Conservation (phyloP, 2,888 invertebrate genomes). For the Diaprepes abbreviatus region DNA sequence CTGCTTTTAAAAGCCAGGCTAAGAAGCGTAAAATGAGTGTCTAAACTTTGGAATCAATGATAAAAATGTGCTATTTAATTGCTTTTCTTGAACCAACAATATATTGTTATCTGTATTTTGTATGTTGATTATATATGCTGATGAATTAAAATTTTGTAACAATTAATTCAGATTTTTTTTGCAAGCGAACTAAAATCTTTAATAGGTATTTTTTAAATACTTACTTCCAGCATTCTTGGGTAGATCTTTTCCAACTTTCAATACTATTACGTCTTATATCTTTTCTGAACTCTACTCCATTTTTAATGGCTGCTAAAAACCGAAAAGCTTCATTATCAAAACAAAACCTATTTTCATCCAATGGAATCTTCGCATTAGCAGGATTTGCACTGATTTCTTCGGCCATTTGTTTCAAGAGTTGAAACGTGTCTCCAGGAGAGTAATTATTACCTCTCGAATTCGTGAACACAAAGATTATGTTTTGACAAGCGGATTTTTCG, state of each 20-base stretch:
- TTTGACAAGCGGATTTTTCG: constrained; percentile 61
- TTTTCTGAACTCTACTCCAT: constrained; percentile 51
- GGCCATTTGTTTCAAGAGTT: constrained; percentile 55
- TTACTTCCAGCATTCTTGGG: constrained; percentile 57
- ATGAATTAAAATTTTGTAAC: too few relatives aligned
- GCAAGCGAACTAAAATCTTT: too few relatives aligned
- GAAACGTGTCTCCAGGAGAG: constrained; percentile 51
- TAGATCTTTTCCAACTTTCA: constrained; percentile 57
- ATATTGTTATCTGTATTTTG: too few relatives aligned
- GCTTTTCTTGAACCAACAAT: too few relatives aligned
- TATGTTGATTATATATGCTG: too few relatives aligned
- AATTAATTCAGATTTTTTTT: too few relatives aligned
- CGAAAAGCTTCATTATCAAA: constrained; percentile 63
- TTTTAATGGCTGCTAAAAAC: constrained; percentile 59
- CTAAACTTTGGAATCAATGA: too few relatives aligned
- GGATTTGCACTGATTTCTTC: constrained; percentile 54
- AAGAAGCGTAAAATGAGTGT: too few relatives aligned
- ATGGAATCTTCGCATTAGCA: constrained; percentile 56
- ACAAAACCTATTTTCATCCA: constrained; percentile 60
- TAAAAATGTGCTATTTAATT: too few relatives aligned
- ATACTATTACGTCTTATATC: constrained; percentile 36
- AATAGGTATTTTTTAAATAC: too few relatives aligned
- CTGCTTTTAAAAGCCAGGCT: too few relatives aligned
- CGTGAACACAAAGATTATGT: constrained; percentile 64
- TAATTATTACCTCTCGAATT: constrained; percentile 53